These are phyloP conservation scores for Cygnus olor DNA, from an alignment of 2,797 vertebrate species.

Conservation along the genomic window DNA sequence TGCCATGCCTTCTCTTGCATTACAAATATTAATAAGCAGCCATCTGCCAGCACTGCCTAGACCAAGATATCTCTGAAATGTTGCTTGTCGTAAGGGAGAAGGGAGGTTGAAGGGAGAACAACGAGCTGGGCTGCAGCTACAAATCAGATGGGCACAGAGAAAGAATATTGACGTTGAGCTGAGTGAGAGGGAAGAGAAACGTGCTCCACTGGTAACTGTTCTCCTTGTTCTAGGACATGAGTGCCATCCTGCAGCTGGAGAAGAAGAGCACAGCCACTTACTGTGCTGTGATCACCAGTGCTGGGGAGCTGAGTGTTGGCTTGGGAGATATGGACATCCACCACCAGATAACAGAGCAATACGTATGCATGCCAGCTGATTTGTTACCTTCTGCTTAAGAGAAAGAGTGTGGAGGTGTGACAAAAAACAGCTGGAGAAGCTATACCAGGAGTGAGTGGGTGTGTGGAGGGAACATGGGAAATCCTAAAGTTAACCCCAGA, in stretches of 20 bases:
- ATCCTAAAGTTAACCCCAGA: background rate
- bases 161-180: background rate
- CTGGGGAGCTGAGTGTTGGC: conserved; percentile 86
- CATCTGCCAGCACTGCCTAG: background rate
- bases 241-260: conserved; percentile 79
- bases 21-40: background rate
- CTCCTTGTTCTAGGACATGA: conserved; percentile 81
- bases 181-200: background rate
- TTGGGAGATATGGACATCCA: conserved; percentile 94
- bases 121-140: background rate
- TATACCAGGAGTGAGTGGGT: background rate
- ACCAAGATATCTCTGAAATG: background rate
- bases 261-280: conserved; percentile 87
- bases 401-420: background rate
- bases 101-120: background rate
- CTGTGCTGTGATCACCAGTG: conserved; percentile 83
- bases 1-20: background rate
- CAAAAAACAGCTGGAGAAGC: background rate
- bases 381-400: background rate
- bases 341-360: conserved; percentile 85
- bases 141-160: background rate
- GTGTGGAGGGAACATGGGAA: background rate
- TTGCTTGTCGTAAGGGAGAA: background rate
- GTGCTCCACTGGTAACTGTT: background rate
- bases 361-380: conserved; percentile 75